Evolutionary conservation across 2,797 vertebrate species (phyloP).

Genomic region (Gallinago stenura): DNA sequence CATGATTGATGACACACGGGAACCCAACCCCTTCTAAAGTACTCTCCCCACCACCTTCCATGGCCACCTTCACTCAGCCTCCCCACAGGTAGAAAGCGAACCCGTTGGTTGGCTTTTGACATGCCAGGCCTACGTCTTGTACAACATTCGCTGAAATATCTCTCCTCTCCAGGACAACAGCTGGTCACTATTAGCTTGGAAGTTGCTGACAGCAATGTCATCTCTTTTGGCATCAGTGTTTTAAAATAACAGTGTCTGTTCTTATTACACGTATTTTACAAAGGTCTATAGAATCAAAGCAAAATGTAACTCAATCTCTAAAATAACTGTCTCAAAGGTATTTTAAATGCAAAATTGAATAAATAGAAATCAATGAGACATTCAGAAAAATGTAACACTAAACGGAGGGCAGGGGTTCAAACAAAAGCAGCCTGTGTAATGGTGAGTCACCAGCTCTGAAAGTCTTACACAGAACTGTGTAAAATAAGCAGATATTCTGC

Average conservation of each 20-base stretch:
- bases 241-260: neutral
- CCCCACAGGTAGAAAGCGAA: fast-evolving
- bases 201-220: neutral
- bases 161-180: neutral
- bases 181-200: neutral
- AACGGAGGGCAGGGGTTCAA: neutral
- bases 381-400: neutral
- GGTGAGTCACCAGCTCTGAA: neutral
- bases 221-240: neutral
- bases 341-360: neutral
- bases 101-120: neutral
- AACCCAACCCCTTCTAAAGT: neutral
- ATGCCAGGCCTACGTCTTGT: fast-evolving
- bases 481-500: neutral
- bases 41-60: fast-evolving
- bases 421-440: neutral
- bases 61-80: neutral
- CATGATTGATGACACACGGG: fast-evolving
- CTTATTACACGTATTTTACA: neutral
- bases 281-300: neutral
- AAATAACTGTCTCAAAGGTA: neutral
- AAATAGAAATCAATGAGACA: neutral
- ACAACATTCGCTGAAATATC: neutral
- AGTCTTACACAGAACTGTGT: neutral
- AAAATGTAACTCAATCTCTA: neutral